Base-by-base conservation (phyloP, 2,113 vertebrate species). In the Gallinago media region DNA sequence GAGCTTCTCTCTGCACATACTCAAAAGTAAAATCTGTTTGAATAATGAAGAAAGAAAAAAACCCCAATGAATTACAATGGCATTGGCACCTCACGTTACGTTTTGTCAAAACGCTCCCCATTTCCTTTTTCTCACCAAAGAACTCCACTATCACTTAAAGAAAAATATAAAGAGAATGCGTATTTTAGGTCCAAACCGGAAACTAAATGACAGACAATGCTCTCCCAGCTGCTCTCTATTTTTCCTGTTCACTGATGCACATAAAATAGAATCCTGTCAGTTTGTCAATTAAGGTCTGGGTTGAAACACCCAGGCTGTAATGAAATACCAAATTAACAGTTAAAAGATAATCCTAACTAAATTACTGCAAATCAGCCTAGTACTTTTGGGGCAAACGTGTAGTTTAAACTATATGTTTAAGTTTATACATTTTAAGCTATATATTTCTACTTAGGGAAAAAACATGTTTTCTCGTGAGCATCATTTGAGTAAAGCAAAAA, bases 11-110 rank as follows among this genome's bases (percentile, higher is more conserved):
- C 96, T 99, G 99, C 94, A 99, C 99, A 52, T 99, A 99, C 84
- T 99, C 99, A 97, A 99, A 99, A 65, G 99, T 99, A 96, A 99
- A 99, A 97, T 99, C 99, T 99, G 98, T 90, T 96, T 89, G 95
- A 96, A 96, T 68, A 96, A 78, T 90, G 95, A 89, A 97, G 27
- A 93, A 72, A 63, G 38, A 87, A 77, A 52, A 95, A 71, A 88
- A 82, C 68, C 55, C 42, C 50, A 59, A 92, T 90, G 79, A 72
- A 56, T 85, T 47, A 92, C 76, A 96, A 90, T 20, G 32, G 47
- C 61, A 90, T 74, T 67, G 55, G 88, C 91, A 94, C 82, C 67
- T 94, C 71, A 47, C 2, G 4, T 55, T 54, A n/a, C 47, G 44
- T 75, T 91, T 79, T 87, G 49, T 71, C 90, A 61, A 74, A 92